These are phyloP conservation scores for Scarus forsteni DNA, from an alignment of 2,797 vertebrate species.

Conservation along the genomic window DNA sequence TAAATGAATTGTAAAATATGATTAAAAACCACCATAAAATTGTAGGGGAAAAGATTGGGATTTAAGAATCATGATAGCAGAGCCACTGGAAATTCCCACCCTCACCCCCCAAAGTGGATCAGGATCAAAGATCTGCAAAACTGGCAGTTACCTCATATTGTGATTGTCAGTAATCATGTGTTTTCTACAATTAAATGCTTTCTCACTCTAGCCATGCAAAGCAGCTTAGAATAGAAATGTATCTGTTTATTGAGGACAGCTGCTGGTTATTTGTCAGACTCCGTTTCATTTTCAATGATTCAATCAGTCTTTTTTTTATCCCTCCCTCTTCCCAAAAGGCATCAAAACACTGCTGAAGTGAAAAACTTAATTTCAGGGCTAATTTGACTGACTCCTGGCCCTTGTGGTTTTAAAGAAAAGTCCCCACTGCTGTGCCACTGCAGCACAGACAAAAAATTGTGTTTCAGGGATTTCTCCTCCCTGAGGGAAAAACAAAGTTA, in stretches of 20 bases:
- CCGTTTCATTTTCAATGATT: background rate
- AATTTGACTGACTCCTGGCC: constrained; percentile 1
- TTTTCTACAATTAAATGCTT: background rate
- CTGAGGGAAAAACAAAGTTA: constrained; percentile 29
- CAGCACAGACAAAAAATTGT: constrained; percentile 2
- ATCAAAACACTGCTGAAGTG: background rate
- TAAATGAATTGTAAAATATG: too few species aligned
- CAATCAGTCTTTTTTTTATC: constrained; percentile 1
- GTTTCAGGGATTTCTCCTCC: constrained; percentile 3
- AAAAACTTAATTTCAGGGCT: constrained; percentile 8
- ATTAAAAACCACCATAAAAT: too few species aligned
- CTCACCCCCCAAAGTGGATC: too few species aligned
- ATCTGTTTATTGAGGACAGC: background rate
- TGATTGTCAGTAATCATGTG: background rate
- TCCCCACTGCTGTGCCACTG: constrained; percentile 4
- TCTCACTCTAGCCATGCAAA: background rate
- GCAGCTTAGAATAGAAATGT: background rate
- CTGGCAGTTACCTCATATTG: background rate
- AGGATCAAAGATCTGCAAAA: too few species aligned
- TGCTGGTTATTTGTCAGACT: background rate
- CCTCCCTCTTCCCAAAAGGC: background rate
- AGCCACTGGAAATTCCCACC: too few species aligned
- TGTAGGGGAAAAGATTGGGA: too few species aligned
- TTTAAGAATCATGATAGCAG: too few species aligned
- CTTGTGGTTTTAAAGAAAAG: constrained; percentile 12